These are phyloP conservation scores for Phymorhynchus buccinoides DNA, from an alignment of 1,140 invertebrate species.

Conservation along the genomic window DNA sequence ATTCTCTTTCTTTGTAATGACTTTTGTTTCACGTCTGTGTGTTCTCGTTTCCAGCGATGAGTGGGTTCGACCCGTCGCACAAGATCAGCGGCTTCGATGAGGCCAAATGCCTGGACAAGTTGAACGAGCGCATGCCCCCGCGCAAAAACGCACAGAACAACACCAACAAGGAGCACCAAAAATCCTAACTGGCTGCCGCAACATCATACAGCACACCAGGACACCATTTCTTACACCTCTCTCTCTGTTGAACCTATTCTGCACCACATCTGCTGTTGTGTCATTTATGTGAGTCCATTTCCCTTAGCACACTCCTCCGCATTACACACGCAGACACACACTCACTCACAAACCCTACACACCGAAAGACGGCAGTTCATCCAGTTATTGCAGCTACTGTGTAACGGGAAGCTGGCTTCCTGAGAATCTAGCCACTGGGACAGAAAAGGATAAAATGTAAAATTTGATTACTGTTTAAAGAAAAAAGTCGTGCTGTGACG, in stretches of 20 bases:
- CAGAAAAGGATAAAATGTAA: no score
- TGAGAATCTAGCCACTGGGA: not conserved
- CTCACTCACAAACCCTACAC: not conserved
- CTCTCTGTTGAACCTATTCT: slow-evolving; percentile 38
- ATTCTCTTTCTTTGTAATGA: no score
- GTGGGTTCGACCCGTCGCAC: slow-evolving; percentile 98
- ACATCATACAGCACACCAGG: no score
- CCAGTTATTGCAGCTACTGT: not conserved
- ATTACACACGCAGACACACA: not conserved
- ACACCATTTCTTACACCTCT: no score
- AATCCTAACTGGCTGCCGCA: slow-evolving; percentile 46
- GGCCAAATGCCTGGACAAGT: slow-evolving; percentile 98
- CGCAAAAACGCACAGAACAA: slow-evolving; percentile 66
- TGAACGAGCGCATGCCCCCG: slow-evolving; percentile 97
- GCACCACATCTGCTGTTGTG: not conserved
- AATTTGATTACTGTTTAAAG: no score
- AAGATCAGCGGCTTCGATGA: slow-evolving; percentile 92
- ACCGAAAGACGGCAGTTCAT: not conserved
- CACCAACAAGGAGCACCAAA: slow-evolving; percentile 63
- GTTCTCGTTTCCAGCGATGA: slow-evolving; percentile 82
- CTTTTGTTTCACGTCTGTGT: no score
- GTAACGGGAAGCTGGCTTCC: slow-evolving; percentile 49
- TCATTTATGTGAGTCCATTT: not conserved
- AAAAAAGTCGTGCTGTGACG: no score
- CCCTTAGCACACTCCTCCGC: not conserved